Conservation (phyloP, 2,113 vertebrate species). For the Strigops habroptila region DNA sequence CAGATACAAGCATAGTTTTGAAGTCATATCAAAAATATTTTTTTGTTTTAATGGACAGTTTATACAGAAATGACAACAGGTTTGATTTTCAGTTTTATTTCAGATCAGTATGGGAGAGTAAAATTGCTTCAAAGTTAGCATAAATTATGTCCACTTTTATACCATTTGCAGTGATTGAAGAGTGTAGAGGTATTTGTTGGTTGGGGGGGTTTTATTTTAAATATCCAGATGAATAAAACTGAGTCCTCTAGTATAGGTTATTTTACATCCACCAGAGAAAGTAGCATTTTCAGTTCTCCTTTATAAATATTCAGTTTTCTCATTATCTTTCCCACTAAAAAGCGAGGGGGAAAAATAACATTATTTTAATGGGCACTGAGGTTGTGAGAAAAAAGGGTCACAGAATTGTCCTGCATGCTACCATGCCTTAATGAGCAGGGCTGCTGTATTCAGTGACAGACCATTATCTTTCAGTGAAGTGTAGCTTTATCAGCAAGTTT, state of each 20-base stretch:
- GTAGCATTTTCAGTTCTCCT: not conserved
- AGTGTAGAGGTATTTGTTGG: not conserved
- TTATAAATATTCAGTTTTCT: not conserved
- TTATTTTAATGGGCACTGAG: not conserved
- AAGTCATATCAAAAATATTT: not conserved
- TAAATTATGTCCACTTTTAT: not conserved
- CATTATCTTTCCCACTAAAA: not conserved
- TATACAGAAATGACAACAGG: not conserved
- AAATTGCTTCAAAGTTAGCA: not conserved
- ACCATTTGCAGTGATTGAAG: not conserved
- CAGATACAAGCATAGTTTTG: not conserved
- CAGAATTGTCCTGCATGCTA: not conserved
- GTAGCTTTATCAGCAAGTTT: not conserved
- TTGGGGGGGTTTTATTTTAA: accelerated
- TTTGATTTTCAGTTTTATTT: not conserved
- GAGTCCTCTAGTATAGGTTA: not conserved
- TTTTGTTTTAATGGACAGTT: not conserved
- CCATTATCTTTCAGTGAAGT: not conserved
- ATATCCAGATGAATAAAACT: not conserved
- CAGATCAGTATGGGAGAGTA: not conserved
- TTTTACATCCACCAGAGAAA: not conserved
- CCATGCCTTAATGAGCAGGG: not conserved
- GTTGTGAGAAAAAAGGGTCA: not conserved
- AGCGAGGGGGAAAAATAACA: accelerated
- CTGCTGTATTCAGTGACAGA: not conserved